Percentiles rank a stretch among this genome's conserved stretches.
Evolutionary conservation across 2,113 vertebrate genomes (phyloP).

Genomic region (Hepsetus odoe): DNA sequence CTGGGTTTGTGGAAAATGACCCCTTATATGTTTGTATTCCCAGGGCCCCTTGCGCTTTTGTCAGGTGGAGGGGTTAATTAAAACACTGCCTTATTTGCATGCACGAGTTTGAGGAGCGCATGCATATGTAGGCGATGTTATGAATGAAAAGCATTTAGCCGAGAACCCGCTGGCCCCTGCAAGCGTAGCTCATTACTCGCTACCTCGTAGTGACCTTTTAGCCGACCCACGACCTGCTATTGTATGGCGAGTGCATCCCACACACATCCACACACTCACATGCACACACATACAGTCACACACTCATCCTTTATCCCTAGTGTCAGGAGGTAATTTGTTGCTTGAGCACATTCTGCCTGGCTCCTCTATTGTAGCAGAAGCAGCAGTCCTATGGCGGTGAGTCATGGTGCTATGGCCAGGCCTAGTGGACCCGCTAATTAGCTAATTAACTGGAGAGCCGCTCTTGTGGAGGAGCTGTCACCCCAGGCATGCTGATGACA

Average conservation of each 20-base stretch:
- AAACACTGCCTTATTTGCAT: slow-evolving; percentile 24
- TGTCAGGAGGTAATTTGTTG: slow-evolving; percentile 47
- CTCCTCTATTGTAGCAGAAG: slow-evolving; percentile 36
- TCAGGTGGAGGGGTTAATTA: slow-evolving; percentile 48
- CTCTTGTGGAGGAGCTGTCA: slow-evolving; percentile 37
- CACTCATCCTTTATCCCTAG: slow-evolving; percentile 29
- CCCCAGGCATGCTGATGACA: slow-evolving; percentile 33
- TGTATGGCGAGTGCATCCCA: slow-evolving; percentile 11
- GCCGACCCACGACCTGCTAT: slow-evolving; percentile 32
- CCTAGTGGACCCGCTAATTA: slow-evolving; percentile 47
- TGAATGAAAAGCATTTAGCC: slow-evolving; percentile 48
- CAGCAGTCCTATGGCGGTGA: slow-evolving; percentile 34
- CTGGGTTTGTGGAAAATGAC: slow-evolving; percentile 26
- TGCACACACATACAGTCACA: slow-evolving; percentile 11
- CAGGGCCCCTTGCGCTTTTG: background rate
- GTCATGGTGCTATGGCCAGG: slow-evolving; percentile 39
- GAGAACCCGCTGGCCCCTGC: slow-evolving; percentile 11
- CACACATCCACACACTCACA: slow-evolving; percentile 11
- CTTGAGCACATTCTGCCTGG: slow-evolving; percentile 23
- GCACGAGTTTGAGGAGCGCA: slow-evolving; percentile 23
- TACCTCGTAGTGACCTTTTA: slow-evolving; percentile 46
- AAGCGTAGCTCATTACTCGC: slow-evolving; percentile 48
- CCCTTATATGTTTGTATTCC: slow-evolving; percentile 30
- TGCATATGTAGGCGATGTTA: slow-evolving; percentile 44
- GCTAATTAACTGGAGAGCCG: slow-evolving; percentile 55